A percentile compares a stretch with the other conserved stretches of the same genome.
Evolutionary conservation across 2,888 invertebrate genomes (phyloP).

Genomic region (Ommatoiulus sabulosus): DNA sequence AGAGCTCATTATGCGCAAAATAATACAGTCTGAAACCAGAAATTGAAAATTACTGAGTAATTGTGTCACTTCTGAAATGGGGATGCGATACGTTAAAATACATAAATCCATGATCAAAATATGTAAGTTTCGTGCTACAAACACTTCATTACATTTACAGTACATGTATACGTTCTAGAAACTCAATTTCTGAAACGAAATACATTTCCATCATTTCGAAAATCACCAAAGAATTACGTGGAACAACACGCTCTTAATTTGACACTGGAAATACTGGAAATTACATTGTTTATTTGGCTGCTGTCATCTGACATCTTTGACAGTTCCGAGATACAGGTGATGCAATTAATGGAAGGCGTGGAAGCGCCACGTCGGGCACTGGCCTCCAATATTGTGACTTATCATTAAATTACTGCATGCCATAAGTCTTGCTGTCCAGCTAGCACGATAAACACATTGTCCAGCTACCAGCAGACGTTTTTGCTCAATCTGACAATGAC

Average conservation of each 20-base stretch:
- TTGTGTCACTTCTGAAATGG: no score
- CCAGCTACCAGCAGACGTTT: background rate
- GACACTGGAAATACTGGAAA: background rate
- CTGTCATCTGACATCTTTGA: background rate
- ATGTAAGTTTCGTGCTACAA: no score
- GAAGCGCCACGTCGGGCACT: background rate
- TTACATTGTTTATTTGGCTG: background rate
- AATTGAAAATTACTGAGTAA: no score
- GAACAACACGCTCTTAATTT: background rate
- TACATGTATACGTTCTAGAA: no score
- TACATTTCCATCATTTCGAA: no score
- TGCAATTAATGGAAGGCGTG: background rate
- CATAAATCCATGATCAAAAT: no score
- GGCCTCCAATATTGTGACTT: background rate
- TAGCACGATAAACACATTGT: conserved; percentile 24
- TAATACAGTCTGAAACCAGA: no score
- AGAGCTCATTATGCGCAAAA: no score
- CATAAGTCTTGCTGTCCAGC: conserved; percentile 26
- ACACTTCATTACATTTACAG: no score
- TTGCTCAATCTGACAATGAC: conserved; percentile 27
- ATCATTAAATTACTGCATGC: conserved; percentile 34
- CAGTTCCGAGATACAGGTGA: background rate
- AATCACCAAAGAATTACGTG: no score
- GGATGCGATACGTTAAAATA: no score
- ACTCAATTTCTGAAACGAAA: no score